Base-by-base conservation (phyloP, 2,797 vertebrate genomes). In the Sebastes miniatus region DNA sequence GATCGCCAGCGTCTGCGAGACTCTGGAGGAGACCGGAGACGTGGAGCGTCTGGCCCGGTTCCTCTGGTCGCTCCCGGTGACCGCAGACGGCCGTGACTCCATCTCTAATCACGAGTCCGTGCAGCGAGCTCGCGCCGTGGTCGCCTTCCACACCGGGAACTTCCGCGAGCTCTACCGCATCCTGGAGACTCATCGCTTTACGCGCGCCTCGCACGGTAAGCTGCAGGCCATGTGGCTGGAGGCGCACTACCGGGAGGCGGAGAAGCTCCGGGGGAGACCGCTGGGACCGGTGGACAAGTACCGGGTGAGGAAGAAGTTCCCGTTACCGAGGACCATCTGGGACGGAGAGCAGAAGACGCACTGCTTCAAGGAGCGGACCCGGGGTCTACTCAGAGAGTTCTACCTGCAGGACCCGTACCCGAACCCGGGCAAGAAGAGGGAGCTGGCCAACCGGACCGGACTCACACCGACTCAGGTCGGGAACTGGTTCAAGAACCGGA, bases 151-250 rank as follows among this genome's bases (percentile, higher is more conserved):
- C 96, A 96, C 97, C 14, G 98, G 98, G 87, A 98, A 98, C 91
- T 99, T 98, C 95, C 96, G 97, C 73, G 98, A 99, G 93, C 96
- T 99, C 29, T 99, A 99, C 86, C 97, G 96, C 94, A 99, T 99
- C 91, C 91, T 99, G 95, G 98, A 99, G 96, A 99, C 97, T 88
- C 97, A 98, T 92, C 98, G 97, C 93, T 99, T 99, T 90, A 98
- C 98, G 94, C 99, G 98, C 95, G 96, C 97, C 84, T 99, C 98
- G 6, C 98, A 99, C 92, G 96, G 96, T 57, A 99, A 99, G 90
- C 95, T 99, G 87, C 98, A 99, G 94, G 98, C 98, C 80, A 98
- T 99, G 97, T 99, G 98, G 98, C 96, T 99, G n/a, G 98, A 99
- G 81, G 98, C 98, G 7, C 98, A 99, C 93, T 99, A 99, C 95